Conservation (phyloP, 2,797 vertebrate species). For the Uromys caudimaculatus region DNA sequence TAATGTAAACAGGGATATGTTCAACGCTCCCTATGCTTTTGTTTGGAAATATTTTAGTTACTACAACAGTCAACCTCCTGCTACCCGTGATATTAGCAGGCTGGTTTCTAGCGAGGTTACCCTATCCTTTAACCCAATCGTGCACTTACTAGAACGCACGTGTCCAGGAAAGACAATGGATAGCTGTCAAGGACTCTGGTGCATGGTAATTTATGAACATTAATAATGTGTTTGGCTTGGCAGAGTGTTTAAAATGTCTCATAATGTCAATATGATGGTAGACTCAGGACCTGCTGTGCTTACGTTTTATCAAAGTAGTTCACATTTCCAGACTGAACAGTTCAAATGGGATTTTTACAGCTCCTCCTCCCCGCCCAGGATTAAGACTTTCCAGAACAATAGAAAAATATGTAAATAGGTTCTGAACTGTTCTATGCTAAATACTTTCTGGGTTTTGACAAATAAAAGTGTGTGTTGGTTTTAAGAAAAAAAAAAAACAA, state of each 20-base stretch:
- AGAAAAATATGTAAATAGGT: slow-evolving; percentile 31
- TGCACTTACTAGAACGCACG: slow-evolving; percentile 46
- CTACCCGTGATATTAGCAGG: neutral
- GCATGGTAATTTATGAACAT: slow-evolving; percentile 47
- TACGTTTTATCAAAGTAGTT: neutral
- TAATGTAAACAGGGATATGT: slow-evolving; percentile 35
- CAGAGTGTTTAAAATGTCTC: slow-evolving; percentile 45
- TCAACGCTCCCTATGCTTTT: neutral
- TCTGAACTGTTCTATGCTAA: neutral
- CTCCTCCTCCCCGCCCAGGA: neutral
- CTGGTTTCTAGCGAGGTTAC: slow-evolving; percentile 35
- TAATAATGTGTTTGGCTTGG: slow-evolving; percentile 45
- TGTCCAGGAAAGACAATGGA: slow-evolving; percentile 25
- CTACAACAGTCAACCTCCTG: neutral
- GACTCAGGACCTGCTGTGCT: neutral
- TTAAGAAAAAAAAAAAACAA: neutral
- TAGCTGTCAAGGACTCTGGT: slow-evolving; percentile 48
- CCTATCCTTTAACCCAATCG: slow-evolving; percentile 27
- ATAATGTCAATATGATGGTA: slow-evolving; percentile 57
- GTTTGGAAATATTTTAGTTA: slow-evolving; percentile 44
- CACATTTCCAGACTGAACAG: slow-evolving; percentile 31
- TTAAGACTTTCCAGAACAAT: slow-evolving; percentile 35
- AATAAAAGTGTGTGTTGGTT: neutral
- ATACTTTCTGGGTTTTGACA: slow-evolving; percentile 8
- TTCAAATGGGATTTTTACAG: slow-evolving; percentile 9